These are phyloP conservation scores for Harpalus rufipes DNA, from an alignment of 2,888 invertebrate species.

Conservation along the genomic window DNA sequence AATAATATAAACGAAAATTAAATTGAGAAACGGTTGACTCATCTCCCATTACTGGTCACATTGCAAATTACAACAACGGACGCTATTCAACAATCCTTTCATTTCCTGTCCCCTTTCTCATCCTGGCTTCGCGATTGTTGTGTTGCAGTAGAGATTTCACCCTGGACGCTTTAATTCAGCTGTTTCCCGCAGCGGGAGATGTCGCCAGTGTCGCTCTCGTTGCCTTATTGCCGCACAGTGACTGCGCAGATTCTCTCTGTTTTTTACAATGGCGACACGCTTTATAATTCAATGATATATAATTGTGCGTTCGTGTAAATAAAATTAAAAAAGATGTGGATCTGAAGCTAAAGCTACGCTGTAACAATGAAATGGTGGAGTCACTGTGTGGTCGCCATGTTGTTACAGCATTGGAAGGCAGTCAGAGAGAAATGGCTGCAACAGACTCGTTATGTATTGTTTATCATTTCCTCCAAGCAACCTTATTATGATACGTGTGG, in stretches of 20 bases:
- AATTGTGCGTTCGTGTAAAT: slow-evolving; percentile 77
- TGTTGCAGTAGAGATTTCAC: slow-evolving; percentile 58
- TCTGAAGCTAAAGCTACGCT: not conserved
- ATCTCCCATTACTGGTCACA: slow-evolving; percentile 26
- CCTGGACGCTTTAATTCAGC: slow-evolving; percentile 59
- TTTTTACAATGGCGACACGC: slow-evolving; percentile 73
- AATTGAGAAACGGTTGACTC: slow-evolving; percentile 20
- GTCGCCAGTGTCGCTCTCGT: slow-evolving; percentile 72
- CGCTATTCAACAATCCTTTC: slow-evolving; percentile 8
- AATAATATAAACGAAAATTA: slow-evolving; percentile 13
- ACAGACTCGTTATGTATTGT: slow-evolving; percentile 68
- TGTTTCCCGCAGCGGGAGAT: slow-evolving; percentile 59
- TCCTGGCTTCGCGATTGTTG: slow-evolving; percentile 53
- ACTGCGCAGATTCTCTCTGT: slow-evolving; percentile 74
- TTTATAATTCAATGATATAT: slow-evolving; percentile 76
- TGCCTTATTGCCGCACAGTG: slow-evolving; percentile 75
- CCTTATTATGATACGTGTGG: slow-evolving; percentile 69
- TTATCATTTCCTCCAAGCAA: slow-evolving; percentile 70
- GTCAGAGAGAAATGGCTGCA: slow-evolving; percentile 57
- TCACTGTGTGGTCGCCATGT: slow-evolving; percentile 71
- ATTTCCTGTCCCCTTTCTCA: not conserved
- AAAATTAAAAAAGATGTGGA: slow-evolving; percentile 72
- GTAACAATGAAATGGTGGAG: slow-evolving; percentile 74
- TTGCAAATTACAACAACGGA: slow-evolving; percentile 36
- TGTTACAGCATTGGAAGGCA: slow-evolving; percentile 64